Conservation (phyloP, 2,113 vertebrate species). For the Theristicus caerulescens region DNA sequence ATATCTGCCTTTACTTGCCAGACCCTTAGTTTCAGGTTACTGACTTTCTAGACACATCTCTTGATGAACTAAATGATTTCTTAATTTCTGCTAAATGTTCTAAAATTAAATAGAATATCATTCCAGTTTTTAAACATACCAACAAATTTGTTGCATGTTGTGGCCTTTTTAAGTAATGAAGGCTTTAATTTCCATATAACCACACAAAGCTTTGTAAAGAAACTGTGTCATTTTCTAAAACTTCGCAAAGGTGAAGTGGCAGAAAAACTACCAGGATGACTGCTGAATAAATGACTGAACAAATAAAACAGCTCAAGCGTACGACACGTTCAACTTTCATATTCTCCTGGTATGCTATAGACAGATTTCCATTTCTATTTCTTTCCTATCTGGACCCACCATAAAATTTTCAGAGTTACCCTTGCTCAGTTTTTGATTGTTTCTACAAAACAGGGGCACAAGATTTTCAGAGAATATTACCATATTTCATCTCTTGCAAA, state of each 20-base stretch:
- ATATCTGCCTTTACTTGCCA: neutral
- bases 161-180: neutral
- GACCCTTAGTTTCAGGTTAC: neutral
- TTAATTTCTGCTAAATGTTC: neutral
- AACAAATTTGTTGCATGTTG: neutral
- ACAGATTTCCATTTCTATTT: slow-evolving; percentile 6
- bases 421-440: neutral
- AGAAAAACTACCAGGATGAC: neutral
- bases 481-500: neutral
- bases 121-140: neutral
- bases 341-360: neutral
- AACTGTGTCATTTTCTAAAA: neutral
- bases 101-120: neutral
- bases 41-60: neutral
- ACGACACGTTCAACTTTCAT: neutral
- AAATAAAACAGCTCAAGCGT: slow-evolving; percentile 16
- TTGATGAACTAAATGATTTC: neutral
- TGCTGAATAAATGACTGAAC: slow-evolving; percentile 16
- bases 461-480: neutral
- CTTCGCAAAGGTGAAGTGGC: neutral
- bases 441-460: neutral
- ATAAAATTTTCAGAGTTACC: neutral
- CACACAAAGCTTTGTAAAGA: neutral
- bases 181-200: neutral
- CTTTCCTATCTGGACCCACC: neutral